Evolutionary conservation across 2,797 vertebrate genomes (phyloP).

Genomic region (Sebastes cheni): DNA sequence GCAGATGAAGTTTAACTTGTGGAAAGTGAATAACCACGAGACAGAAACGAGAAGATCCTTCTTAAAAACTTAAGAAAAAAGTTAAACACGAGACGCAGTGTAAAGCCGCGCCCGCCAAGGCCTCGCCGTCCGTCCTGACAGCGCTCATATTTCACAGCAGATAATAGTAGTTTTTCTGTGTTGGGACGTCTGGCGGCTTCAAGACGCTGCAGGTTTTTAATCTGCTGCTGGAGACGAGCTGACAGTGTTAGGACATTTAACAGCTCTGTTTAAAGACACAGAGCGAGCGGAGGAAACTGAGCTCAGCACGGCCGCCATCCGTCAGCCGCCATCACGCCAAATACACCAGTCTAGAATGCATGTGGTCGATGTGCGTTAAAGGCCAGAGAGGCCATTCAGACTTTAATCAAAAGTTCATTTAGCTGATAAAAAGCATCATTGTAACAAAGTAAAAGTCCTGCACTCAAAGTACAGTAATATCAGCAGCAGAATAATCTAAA

Average conservation of each 20-base stretch:
- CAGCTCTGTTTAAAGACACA: slow-evolving; percentile 42
- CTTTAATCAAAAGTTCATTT: background rate
- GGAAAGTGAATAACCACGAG: background rate
- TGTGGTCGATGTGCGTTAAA: background rate
- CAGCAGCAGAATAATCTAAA: background rate
- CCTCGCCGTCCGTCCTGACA: background rate
- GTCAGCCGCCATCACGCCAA: slow-evolving; percentile 3
- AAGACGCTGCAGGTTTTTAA: slow-evolving; percentile 8
- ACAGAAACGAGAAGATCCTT: background rate
- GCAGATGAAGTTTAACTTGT: background rate
- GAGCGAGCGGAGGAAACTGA: slow-evolving; percentile 20
- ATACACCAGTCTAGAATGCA: background rate
- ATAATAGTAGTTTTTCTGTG: slow-evolving; percentile 35
- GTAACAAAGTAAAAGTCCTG: background rate
- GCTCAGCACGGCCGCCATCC: background rate
- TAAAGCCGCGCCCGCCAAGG: background rate
- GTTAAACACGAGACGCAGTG: background rate
- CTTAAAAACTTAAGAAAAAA: background rate
- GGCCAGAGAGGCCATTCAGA: background rate
- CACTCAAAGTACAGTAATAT: background rate
- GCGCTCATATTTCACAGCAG: slow-evolving; percentile 12
- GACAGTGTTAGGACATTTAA: slow-evolving; percentile 41
- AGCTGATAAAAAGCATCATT: background rate
- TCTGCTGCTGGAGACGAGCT: slow-evolving; percentile 32
- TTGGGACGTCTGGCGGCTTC: background rate